Percentiles rank a stretch among this genome's conserved stretches.
phyloP scores from a whole-genome alignment of 2,113 vertebrate genomes.

The Rafetus swinhoei region DNA sequence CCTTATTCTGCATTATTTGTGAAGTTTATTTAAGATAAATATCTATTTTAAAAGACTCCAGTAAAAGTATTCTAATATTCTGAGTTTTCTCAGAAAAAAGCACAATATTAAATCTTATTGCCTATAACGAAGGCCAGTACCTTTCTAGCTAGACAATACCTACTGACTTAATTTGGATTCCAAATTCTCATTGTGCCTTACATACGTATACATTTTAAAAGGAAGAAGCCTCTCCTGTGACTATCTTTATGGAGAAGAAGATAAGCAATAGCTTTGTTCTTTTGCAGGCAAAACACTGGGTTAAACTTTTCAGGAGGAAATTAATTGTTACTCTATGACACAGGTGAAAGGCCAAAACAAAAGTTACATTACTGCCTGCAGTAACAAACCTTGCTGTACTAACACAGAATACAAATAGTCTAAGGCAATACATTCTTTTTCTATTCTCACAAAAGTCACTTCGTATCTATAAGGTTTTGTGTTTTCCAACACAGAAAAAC shows the following conservation, averaged over 20 bases:
- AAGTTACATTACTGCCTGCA: not conserved
- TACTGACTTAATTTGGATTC: not conserved
- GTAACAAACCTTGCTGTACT: not conserved
- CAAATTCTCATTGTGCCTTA: not conserved
- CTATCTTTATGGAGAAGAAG: not conserved
- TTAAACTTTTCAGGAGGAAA: not conserved
- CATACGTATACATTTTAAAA: not conserved
- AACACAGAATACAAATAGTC: not conserved
- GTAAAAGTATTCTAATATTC: not conserved
- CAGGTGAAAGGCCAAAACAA: not conserved
- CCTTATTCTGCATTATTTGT: not conserved
- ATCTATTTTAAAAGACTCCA: not conserved
- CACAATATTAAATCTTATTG: not conserved
- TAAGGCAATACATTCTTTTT: not conserved
- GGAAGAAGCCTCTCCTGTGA: not conserved
- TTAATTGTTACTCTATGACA: not conserved
- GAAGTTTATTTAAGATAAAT: constrained; percentile 25
- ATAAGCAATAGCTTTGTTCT: not conserved
- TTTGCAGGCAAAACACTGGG: not conserved
- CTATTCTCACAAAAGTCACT: not conserved
- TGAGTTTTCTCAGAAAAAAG: not conserved
- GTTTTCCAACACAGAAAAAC: not conserved
- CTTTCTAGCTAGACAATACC: not conserved
- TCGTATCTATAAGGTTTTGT: not conserved
- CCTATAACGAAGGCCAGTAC: not conserved